Conservation (phyloP, 2,113 vertebrate species). For the Gymnarchus niloticus region DNA sequence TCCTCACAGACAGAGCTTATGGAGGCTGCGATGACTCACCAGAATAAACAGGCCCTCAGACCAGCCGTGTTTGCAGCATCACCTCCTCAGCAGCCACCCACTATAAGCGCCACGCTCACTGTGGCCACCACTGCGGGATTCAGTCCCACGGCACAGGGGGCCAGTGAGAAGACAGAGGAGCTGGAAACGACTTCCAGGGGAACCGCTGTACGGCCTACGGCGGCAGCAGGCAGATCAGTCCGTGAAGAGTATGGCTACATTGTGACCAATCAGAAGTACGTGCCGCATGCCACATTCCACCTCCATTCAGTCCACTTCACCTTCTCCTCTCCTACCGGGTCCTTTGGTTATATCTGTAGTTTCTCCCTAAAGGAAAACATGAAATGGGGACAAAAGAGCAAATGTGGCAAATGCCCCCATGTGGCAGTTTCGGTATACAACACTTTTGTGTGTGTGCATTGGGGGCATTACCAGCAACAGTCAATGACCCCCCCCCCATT, state of each 20-base stretch:
- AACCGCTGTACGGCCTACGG: slow-evolving; percentile 36
- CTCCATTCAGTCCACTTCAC: not conserved
- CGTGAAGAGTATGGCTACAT: slow-evolving; percentile 91
- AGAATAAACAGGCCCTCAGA: slow-evolving; percentile 41
- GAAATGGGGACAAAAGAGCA: not conserved
- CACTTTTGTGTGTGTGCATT: not conserved
- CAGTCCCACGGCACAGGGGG: slow-evolving; percentile 15
- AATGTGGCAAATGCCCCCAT: not conserved
- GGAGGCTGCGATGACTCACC: slow-evolving; percentile 49
- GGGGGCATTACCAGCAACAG: not conserved
- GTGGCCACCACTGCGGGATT: slow-evolving; percentile 35
- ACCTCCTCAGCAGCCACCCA: slow-evolving; percentile 29
- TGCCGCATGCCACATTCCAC: not conserved
- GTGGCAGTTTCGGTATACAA: not conserved
- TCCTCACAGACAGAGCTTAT: slow-evolving; percentile 47
- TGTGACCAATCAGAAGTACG: slow-evolving; percentile 82
- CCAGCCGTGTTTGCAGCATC: slow-evolving; percentile 26
- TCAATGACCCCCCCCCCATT: not conserved
- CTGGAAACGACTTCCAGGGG: slow-evolving; percentile 29
- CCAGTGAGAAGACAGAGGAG: slow-evolving; percentile 22
- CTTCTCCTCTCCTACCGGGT: not conserved
- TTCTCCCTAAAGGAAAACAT: not conserved
- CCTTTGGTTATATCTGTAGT: not conserved
- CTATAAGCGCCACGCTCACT: slow-evolving; percentile 33
- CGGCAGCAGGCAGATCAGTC: slow-evolving; percentile 26